Conservation (phyloP, 1,140 invertebrate genomes). For the Calosoma granatense region DNA sequence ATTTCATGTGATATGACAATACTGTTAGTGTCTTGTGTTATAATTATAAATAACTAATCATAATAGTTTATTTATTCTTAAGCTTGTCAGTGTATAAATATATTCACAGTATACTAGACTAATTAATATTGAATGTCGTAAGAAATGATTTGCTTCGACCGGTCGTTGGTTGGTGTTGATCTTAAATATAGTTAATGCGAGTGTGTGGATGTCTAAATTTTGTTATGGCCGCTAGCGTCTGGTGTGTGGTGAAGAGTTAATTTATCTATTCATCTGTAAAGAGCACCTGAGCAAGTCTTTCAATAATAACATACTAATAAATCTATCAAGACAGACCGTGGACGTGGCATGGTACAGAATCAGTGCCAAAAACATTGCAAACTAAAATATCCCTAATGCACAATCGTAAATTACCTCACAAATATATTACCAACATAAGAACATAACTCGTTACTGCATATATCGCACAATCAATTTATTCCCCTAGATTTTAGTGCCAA, state of each 20-base stretch:
- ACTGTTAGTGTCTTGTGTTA: background rate
- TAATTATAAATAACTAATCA: too few relatives aligned
- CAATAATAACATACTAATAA: background rate
- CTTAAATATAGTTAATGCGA: too few relatives aligned
- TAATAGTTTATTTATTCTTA: background rate
- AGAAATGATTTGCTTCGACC: too few relatives aligned
- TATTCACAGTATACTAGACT: too few relatives aligned
- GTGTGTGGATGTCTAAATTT: too few relatives aligned
- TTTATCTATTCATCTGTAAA: too few relatives aligned
- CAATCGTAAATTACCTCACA: background rate
- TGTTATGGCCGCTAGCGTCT: too few relatives aligned
- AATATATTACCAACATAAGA: conserved; percentile 8
- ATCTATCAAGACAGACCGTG: background rate
- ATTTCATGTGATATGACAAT: too few relatives aligned
- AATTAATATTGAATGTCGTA: too few relatives aligned
- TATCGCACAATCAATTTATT: conserved; percentile 2
- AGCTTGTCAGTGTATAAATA: background rate
- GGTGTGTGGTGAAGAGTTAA: too few relatives aligned
- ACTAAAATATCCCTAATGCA: conserved; percentile 1
- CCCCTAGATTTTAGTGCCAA: conserved; percentile 4
- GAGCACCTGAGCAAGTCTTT: background rate
- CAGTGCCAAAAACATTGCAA: conserved; percentile 4
- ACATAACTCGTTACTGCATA: background rate
- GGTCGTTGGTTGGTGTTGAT: too few relatives aligned
- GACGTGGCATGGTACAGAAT: background rate